These are phyloP conservation scores for Drosophila leonis DNA, from an alignment of 2,888 invertebrate genomes.

Conservation along the genomic window DNA sequence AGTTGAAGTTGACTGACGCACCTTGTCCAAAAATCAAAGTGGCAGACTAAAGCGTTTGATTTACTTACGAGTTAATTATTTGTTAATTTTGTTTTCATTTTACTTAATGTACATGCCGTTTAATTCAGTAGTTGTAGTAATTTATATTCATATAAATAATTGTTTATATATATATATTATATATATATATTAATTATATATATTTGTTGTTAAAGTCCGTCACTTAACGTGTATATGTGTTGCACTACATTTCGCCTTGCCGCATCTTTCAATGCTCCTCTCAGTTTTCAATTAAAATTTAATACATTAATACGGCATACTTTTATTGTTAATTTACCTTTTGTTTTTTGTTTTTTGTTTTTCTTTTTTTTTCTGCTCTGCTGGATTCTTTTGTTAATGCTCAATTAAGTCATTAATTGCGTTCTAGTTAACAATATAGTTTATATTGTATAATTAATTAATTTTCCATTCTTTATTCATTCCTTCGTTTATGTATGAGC, in stretches of 20 bases:
- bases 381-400: slow-evolving; percentile 47
- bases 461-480: slow-evolving; percentile 9
- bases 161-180: slow-evolving; percentile 40
- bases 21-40: slow-evolving; percentile 81
- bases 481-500: slow-evolving; percentile 20
- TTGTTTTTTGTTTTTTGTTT: slow-evolving; percentile 25
- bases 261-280: slow-evolving; percentile 25
- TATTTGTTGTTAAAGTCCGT: slow-evolving; percentile 72
- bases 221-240: slow-evolving; percentile 57
- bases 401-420: slow-evolving; percentile 69
- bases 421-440: slow-evolving; percentile 69
- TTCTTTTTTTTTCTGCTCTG: slow-evolving; percentile 29
- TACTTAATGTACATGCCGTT: slow-evolving; percentile 75
- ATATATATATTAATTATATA: slow-evolving; percentile 46
- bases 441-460: slow-evolving; percentile 18
- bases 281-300: slow-evolving; percentile 71
- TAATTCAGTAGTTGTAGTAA: slow-evolving; percentile 67
- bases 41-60: slow-evolving; percentile 79
- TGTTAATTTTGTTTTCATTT: slow-evolving; percentile 57
- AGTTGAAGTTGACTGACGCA: slow-evolving; percentile 72
- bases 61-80: slow-evolving; percentile 70
- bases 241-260: slow-evolving; percentile 29
- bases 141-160: slow-evolving; percentile 72
- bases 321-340: slow-evolving; percentile 46
- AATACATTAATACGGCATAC: slow-evolving; percentile 61